Conservation (phyloP, 2,888 invertebrate genomes). For the Acronicta aceris region DNA sequence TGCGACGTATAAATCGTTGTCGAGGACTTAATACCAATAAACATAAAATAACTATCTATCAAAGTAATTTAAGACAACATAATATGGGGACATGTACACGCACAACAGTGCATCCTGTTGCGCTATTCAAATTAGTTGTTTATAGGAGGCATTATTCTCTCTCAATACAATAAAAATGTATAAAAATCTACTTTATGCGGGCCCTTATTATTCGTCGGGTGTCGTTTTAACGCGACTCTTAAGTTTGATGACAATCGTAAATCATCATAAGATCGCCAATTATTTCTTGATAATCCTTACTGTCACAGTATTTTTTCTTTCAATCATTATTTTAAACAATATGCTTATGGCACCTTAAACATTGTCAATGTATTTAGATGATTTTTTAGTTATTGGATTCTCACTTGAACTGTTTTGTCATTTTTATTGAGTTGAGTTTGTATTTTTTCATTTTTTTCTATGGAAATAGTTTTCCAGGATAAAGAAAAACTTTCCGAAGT, state of each 20-base stretch:
- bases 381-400: background rate
- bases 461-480: background rate
- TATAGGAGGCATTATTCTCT: slow-evolving; percentile 62
- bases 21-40: slow-evolving; percentile 19
- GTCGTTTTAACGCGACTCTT: slow-evolving; percentile 66
- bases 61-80: slow-evolving; percentile 43
- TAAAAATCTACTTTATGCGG: slow-evolving; percentile 70
- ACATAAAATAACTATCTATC: slow-evolving; percentile 47
- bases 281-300: background rate
- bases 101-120: slow-evolving; percentile 63
- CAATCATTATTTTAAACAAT: no score
- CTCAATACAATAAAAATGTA: slow-evolving; percentile 64
- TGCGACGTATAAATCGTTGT: no score
- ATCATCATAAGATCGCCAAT: slow-evolving; percentile 20
- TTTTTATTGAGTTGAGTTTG: no score
- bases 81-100: slow-evolving; percentile 41
- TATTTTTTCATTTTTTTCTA: background rate
- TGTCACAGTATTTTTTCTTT: background rate
- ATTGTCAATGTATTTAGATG: background rate
- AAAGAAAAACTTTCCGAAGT: background rate
- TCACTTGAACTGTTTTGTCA: no score
- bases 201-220: slow-evolving; percentile 73
- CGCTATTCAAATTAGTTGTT: slow-evolving; percentile 63
- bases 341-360: no score
- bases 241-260: slow-evolving; percentile 63